phyloP scores from a whole-genome alignment of 2,113 vertebrate species.

The Gila orcuttii region DNA sequence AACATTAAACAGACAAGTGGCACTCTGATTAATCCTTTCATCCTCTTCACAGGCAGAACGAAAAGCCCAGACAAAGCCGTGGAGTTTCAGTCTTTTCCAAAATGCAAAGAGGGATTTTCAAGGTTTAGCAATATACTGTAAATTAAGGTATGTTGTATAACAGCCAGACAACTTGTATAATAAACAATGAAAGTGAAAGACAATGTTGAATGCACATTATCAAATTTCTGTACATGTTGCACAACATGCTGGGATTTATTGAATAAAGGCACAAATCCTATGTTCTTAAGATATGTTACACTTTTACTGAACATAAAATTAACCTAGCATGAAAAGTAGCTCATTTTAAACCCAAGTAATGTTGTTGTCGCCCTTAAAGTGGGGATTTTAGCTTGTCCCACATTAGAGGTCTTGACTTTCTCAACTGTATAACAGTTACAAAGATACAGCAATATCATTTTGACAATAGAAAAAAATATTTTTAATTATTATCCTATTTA shows the following conservation, averaged over 20 bases:
- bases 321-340: background rate
- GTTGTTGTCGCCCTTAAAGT: background rate
- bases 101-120: background rate
- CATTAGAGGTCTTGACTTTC: background rate
- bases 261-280: background rate
- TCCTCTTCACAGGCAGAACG: background rate
- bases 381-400: background rate
- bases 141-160: slow-evolving; percentile 2
- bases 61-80: slow-evolving; percentile 6
- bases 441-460: background rate
- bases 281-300: background rate
- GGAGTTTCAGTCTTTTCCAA: background rate
- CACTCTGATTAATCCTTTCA: slow-evolving; percentile 60
- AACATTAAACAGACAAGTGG: slow-evolving; percentile 52
- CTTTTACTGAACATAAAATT: background rate
- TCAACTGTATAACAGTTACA: background rate
- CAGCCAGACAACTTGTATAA: background rate
- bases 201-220: background rate
- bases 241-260: background rate
- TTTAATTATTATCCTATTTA: background rate
- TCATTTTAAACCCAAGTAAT: background rate
- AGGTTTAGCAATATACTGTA: background rate
- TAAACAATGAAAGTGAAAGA: background rate
- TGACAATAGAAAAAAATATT: background rate
- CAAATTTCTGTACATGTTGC: background rate